Conservation (phyloP, 2,888 invertebrate species). For the Brenthis hecate region DNA sequence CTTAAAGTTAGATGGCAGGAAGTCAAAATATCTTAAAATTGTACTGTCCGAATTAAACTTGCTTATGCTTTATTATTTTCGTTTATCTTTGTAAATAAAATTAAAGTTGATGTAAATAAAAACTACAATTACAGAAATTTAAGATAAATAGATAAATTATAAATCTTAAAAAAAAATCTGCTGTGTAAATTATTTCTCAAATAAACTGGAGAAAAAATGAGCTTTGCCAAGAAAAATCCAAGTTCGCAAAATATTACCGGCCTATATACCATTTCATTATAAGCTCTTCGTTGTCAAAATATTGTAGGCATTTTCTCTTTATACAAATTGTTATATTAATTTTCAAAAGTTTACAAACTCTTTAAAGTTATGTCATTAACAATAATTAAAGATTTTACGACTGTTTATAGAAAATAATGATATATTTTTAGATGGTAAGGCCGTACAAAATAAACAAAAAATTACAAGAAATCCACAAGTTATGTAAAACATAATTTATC, state of each 20-base stretch:
- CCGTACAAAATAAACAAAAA: too few relatives aligned
- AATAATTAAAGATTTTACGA: too few relatives aligned
- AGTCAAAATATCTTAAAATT: conserved; percentile 18
- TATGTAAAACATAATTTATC: too few relatives aligned
- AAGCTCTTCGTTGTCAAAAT: neutral
- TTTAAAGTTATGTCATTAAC: too few relatives aligned
- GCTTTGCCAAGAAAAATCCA: neutral
- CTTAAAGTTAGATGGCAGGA: conserved; percentile 8
- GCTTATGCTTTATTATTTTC: neutral
- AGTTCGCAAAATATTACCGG: neutral
- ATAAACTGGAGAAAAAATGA: neutral
- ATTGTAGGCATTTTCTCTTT: neutral
- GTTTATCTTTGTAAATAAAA: neutral
- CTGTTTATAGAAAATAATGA: too few relatives aligned
- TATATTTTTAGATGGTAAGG: too few relatives aligned
- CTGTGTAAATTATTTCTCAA: too few relatives aligned
- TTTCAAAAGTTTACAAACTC: too few relatives aligned
- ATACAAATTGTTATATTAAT: too few relatives aligned
- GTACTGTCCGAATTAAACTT: conserved; percentile 28
- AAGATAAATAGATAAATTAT: neutral
- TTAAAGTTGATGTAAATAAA: neutral
- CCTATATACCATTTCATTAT: neutral
- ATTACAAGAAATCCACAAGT: too few relatives aligned
- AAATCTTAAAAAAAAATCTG: too few relatives aligned
- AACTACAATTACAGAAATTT: neutral